Evolutionary conservation across 1,140 invertebrate genomes (phyloP).

Genomic region (Stratiolaelaps scimitus): DNA sequence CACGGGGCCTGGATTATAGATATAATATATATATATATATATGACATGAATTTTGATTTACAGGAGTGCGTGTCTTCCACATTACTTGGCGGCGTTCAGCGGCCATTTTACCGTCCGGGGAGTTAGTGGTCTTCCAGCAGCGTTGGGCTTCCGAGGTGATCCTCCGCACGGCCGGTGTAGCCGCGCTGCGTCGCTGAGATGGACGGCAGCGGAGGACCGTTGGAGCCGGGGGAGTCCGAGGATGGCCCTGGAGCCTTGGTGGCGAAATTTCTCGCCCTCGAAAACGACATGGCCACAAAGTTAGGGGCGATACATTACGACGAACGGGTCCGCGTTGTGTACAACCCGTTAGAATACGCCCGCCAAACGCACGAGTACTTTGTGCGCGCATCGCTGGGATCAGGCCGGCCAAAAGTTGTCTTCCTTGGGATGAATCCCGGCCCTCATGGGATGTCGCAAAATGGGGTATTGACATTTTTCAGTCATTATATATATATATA

Average conservation of each 20-base stretch:
- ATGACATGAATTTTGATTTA: no score
- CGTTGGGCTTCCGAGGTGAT: no score
- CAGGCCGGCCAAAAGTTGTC: conserved; percentile 46
- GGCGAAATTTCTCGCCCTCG: conserved; percentile 36
- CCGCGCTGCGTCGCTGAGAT: no score
- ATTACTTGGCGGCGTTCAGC: no score
- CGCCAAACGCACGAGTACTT: conserved; percentile 56
- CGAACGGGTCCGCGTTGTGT: conserved; percentile 52
- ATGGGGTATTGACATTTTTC: conserved; percentile 67
- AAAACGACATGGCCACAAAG: conserved; percentile 34
- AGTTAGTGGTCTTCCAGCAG: no score
- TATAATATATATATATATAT: no score
- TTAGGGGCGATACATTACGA: conserved; percentile 41
- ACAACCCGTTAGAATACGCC: conserved; percentile 74
- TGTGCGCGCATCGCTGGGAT: conserved; percentile 46
- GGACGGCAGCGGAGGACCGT: no score
- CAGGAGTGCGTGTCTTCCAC: no score
- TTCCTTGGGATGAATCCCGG: conserved; percentile 88
- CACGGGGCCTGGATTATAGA: no score
- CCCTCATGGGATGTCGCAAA: conserved; percentile 85
- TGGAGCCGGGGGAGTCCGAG: no score
- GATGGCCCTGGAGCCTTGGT: background rate
- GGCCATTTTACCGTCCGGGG: no score
- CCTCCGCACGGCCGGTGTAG: no score
- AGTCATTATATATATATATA: background rate